These are phyloP conservation scores for Polymixis lichenea DNA, from an alignment of 2,888 invertebrate species.

Conservation along the genomic window DNA sequence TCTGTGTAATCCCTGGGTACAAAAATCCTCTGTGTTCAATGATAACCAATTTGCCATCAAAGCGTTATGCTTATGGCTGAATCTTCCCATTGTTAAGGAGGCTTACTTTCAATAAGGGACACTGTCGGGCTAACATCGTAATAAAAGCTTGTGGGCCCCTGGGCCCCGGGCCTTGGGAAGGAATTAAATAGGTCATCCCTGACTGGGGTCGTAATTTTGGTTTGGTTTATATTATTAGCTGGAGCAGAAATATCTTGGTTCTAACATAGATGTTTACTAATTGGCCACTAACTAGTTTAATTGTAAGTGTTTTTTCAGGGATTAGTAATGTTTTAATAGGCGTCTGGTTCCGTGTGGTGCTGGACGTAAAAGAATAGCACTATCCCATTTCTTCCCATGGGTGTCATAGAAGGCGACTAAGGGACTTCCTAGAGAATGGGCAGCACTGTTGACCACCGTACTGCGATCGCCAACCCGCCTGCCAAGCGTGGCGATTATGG, in stretches of 20 bases:
- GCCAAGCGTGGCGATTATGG: no score
- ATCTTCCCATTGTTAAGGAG: constrained; percentile 28
- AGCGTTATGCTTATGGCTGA: constrained; percentile 23
- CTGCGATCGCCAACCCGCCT: no score
- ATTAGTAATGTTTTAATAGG: not conserved
- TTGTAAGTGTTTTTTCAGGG: not conserved
- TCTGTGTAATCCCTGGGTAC: not conserved
- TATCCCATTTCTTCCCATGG: no score
- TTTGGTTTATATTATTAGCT: constrained; percentile 38
- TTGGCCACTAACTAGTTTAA: not conserved
- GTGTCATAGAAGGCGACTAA: no score
- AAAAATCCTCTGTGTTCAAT: constrained; percentile 23
- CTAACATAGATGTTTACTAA: constrained; percentile 1
- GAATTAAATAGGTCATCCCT: constrained; percentile 52
- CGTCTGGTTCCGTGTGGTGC: no score
- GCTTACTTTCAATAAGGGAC: constrained; percentile 37
- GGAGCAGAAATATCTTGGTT: constrained; percentile 21
- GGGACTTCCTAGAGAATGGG: no score
- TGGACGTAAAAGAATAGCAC: no score
- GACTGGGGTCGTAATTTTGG: constrained; percentile 34
- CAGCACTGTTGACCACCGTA: no score
- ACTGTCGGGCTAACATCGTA: constrained; percentile 42
- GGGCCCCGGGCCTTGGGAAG: constrained; percentile 11
- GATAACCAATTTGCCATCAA: constrained; percentile 32
- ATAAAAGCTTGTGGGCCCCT: constrained; percentile 44